These are phyloP conservation scores for Pandemis corylana DNA, from an alignment of 2,888 invertebrate species.

Conservation along the genomic window DNA sequence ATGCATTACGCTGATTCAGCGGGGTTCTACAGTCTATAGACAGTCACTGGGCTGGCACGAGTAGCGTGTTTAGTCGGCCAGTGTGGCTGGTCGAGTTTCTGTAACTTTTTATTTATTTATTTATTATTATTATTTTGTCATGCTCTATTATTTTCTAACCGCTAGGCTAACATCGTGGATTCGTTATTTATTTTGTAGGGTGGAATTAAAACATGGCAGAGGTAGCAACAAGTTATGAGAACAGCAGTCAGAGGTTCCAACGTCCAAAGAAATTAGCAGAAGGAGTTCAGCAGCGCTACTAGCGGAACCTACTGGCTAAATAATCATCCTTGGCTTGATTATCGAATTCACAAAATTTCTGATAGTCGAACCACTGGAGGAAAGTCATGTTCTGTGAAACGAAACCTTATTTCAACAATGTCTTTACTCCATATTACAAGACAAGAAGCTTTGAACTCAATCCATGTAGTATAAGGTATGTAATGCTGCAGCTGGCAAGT, in stretches of 20 bases:
- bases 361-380: constrained; percentile 11
- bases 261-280: no score
- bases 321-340: not conserved
- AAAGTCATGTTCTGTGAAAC: constrained; percentile 22
- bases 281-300: no score
- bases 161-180: no score
- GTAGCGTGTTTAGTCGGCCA: not conserved
- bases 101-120: no score
- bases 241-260: no score
- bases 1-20: constrained; percentile 61
- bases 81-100: not conserved
- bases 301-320: not conserved
- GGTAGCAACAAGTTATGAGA: no score
- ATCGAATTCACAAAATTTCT: not conserved
- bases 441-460: not conserved
- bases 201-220: no score
- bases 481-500: not conserved
- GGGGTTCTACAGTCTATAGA: constrained; percentile 46
- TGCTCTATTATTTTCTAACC: no score
- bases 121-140: no score
- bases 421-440: not conserved
- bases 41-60: constrained; percentile 21
- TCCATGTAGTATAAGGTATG: not conserved
- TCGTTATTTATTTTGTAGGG: no score
- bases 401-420: not conserved